phyloP scores from a whole-genome alignment of 1,140 invertebrate species.

The Pseudomyrmex cubaensis region DNA sequence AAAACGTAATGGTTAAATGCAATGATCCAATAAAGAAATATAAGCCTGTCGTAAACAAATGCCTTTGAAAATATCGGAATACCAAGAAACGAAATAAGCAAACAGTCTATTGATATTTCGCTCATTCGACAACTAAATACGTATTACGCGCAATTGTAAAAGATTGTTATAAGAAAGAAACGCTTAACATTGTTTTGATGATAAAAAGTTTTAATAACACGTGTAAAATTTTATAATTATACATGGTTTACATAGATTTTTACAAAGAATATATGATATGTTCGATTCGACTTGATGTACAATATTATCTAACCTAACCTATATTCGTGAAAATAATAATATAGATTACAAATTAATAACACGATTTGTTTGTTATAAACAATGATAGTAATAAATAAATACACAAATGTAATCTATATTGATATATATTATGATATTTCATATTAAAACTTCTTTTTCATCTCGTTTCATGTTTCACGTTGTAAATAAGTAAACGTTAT shows the following conservation, averaged over 20 bases:
- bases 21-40: slow-evolving; percentile 43
- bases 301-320: background rate
- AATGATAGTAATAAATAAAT: background rate
- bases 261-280: background rate
- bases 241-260: background rate
- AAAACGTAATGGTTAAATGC: slow-evolving; percentile 53
- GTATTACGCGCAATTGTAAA: too few relatives aligned
- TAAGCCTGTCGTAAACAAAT: slow-evolving; percentile 51
- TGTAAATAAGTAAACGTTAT: background rate
- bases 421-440: background rate
- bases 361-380: background rate
- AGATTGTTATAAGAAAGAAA: too few relatives aligned
- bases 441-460: background rate
- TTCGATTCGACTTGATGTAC: background rate
- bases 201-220: background rate
- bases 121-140: background rate
- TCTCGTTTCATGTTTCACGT: background rate
- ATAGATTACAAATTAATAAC: background rate
- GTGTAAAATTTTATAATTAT: background rate
- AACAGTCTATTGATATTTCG: background rate
- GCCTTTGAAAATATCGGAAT: slow-evolving; percentile 40
- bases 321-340: background rate
- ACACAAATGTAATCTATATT: background rate
- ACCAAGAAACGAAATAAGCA: background rate
- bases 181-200: background rate